Base-by-base conservation (phyloP, 2,888 invertebrate genomes). In the Heliconius erato region DNA sequence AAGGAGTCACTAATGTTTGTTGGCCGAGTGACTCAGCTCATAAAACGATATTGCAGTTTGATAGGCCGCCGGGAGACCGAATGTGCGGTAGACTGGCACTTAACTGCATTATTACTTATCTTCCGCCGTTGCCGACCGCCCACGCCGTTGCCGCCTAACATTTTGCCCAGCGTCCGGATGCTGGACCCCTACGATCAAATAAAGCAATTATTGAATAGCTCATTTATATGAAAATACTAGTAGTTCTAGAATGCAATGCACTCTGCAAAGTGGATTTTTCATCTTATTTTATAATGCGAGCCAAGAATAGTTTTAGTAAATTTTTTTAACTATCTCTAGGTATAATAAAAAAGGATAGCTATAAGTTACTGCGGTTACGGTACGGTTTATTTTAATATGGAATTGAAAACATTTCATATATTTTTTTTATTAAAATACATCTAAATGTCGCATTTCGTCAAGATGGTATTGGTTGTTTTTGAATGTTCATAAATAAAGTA, bases 11-110 rank as follows among this genome's bases (percentile, higher is more conserved):
- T 87, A 88, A 87, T 87, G 87, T 88, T 85, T 85, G 84, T 85
- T 86, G 86, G 87, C 86, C 89, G 88, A 89, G 90, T 91, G 90
- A 92, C 89, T 89, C 87, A 86, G 88, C 85, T 89, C 91, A 90
- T 93, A 92, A 93, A 93, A 91, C 87, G 89, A 91, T 91, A 92
- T 90, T 91, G 92, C 91, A 91, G 87, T 92, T 92, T 93, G 91
- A 93, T 92, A 92, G 91, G 90, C 89, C 86, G 86, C 85, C 84
- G 85, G 88, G 85, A 87, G 86, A 87, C 86, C 85, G 88, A 90
- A 90, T 89, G 89, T 89, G 88, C 84, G 79, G 86, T 84, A 87
- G 90, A 91, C 90, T 87, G 91, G 89, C 89, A 87, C 89, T 91
- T 91, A 91, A 91, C 88, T 90, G 89, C 89, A 88, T 91, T 91